Conservation (phyloP, 2,113 vertebrate species). For the Lucifuga dentata region DNA sequence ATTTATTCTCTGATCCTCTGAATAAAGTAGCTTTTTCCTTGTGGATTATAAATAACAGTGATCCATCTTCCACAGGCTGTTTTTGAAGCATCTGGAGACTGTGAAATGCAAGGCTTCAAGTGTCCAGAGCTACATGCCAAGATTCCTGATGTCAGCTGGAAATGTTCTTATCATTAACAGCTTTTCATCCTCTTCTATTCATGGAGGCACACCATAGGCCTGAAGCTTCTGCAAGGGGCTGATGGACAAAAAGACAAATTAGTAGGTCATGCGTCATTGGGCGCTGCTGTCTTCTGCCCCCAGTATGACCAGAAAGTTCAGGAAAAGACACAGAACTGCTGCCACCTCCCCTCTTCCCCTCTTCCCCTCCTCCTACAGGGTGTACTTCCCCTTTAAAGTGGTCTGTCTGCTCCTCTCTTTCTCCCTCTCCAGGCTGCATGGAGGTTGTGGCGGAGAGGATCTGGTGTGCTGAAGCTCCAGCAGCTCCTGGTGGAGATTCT, state of each 20-base stretch:
- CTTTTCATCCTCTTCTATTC: constrained; percentile 15
- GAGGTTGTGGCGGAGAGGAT: too few species aligned
- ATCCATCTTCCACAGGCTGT: background rate
- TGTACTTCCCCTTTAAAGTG: constrained; percentile 66
- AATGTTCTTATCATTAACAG: constrained; percentile 32
- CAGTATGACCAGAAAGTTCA: background rate
- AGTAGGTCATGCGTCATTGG: background rate
- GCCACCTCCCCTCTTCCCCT: constrained; percentile 8
- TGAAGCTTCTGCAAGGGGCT: background rate
- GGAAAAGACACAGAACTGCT: constrained; percentile 2
- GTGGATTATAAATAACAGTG: background rate
- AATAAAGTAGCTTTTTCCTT: too few species aligned
- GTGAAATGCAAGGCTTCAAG: too few species aligned
- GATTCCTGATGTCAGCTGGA: constrained; percentile 2
- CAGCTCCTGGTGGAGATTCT: background rate
- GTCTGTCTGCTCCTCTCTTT: background rate
- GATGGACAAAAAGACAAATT: background rate
- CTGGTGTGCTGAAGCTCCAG: too few species aligned
- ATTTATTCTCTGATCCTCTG: too few species aligned
- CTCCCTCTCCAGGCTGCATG: background rate
- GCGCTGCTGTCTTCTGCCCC: too few species aligned
- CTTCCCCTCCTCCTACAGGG: constrained; percentile 40
- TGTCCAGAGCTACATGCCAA: constrained; percentile 9
- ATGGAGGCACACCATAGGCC: background rate
- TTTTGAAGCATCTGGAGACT: background rate